phyloP scores from a whole-genome alignment of 2,888 invertebrate species.

The Cybosia mesomella region DNA sequence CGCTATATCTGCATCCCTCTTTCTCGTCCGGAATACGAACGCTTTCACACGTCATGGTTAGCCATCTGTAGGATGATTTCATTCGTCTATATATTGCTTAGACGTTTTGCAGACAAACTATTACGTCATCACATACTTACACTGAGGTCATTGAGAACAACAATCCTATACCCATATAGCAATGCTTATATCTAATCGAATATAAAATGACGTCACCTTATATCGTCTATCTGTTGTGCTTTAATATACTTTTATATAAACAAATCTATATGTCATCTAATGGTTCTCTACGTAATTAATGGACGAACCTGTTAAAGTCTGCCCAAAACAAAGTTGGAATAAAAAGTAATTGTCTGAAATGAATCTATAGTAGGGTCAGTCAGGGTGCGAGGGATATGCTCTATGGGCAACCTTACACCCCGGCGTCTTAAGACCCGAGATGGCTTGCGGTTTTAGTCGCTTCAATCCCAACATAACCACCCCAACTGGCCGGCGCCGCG shows the following conservation, averaged over 20 bases:
- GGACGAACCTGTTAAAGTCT: too few species aligned
- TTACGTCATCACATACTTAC: slow-evolving; percentile 1
- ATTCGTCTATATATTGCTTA: background rate
- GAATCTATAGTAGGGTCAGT: too few species aligned
- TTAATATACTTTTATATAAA: background rate
- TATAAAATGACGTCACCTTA: background rate
- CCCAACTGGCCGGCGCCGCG: too few species aligned
- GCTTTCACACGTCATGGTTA: background rate
- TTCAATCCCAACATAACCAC: too few species aligned
- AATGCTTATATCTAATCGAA: background rate
- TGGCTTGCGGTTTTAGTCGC: too few species aligned
- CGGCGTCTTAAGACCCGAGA: too few species aligned
- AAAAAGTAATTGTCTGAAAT: too few species aligned
- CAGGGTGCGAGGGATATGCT: too few species aligned
- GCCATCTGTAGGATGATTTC: background rate
- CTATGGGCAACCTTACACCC: too few species aligned
- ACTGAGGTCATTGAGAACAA: background rate
- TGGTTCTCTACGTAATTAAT: background rate
- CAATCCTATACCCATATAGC: background rate
- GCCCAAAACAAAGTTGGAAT: too few species aligned
- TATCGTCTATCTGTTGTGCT: background rate
- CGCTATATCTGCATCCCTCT: too few species aligned
- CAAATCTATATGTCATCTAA: background rate
- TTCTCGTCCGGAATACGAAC: background rate
- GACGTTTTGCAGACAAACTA: slow-evolving; percentile 4